Conservation (phyloP, 2,113 vertebrate species). For the Esox niger region DNA sequence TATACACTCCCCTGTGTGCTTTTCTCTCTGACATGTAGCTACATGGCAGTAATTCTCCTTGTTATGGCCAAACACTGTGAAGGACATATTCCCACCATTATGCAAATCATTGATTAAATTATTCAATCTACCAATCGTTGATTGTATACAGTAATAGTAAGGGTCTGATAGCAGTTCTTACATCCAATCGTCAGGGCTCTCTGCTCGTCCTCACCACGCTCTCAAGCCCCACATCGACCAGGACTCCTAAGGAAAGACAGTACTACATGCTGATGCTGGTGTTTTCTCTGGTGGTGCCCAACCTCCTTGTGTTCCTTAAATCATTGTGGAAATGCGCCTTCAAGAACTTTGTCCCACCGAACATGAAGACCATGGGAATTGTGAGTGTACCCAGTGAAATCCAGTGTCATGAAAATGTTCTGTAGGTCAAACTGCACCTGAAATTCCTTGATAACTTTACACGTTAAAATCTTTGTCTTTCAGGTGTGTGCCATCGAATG, state of each 20-base stretch:
- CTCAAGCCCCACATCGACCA: constrained; percentile 56
- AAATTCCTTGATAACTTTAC: no score
- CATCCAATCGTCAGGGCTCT: constrained; percentile 58
- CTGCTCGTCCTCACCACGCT: constrained; percentile 66
- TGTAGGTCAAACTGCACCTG: no score
- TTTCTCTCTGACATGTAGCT: constrained; percentile 1
- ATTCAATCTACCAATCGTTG: not conserved
- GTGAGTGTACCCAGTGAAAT: constrained; percentile 52
- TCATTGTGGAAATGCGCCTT: constrained; percentile 73
- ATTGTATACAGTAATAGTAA: not conserved
- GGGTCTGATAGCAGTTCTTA: not conserved
- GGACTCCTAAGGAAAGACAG: constrained; percentile 50
- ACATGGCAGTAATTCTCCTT: not conserved
- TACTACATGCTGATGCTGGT: constrained; percentile 73
- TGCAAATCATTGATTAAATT: not conserved
- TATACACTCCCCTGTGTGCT: constrained; percentile 10
- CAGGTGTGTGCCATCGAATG: constrained; percentile 70
- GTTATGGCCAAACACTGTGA: not conserved
- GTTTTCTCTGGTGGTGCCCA: constrained; percentile 68
- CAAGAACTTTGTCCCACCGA: constrained; percentile 68
- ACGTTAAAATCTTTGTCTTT: constrained; percentile 6
- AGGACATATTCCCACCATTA: not conserved
- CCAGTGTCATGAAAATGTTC: no score
- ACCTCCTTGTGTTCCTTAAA: constrained; percentile 74
- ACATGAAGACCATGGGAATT: constrained; percentile 59